Percentiles rank a stretch among this genome's conserved stretches.
Conservation (phyloP, 2,113 vertebrate species). For the Pluvialis apricaria region DNA sequence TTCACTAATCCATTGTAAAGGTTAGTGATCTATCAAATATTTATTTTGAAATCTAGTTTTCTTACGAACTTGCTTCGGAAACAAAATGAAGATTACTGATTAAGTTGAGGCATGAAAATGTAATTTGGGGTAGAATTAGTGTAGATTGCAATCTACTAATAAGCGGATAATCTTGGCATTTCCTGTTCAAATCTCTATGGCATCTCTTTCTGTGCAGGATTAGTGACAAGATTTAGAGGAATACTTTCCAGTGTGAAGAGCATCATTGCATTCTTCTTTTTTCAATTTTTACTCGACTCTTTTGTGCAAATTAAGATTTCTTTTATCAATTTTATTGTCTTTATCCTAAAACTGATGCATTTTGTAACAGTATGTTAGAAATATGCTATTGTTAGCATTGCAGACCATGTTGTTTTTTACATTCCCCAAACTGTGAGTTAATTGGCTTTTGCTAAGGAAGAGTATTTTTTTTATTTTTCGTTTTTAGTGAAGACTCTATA, state of each 20-base stretch:
- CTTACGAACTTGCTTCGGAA: conserved; percentile 11
- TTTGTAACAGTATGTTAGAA: neutral
- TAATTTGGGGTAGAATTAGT: neutral
- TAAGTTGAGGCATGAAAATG: neutral
- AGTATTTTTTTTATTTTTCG: neutral
- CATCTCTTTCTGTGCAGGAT: neutral
- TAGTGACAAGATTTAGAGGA: neutral
- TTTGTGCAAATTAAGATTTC: neutral
- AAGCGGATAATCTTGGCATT: neutral
- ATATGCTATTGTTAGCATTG: neutral
- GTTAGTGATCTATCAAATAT: neutral
- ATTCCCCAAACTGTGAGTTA: neutral
- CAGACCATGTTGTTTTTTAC: neutral
- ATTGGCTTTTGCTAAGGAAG: neutral
- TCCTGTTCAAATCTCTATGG: neutral
- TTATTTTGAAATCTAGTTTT: conserved; percentile 8
- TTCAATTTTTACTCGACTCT: neutral
- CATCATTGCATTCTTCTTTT: neutral
- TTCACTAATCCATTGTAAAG: conserved; percentile 15
- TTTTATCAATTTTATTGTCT: neutral
- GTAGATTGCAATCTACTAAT: neutral
- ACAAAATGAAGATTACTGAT: neutral
- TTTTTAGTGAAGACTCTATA: neutral
- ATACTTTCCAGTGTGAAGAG: neutral
- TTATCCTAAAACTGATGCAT: neutral